Evolutionary conservation across 2,888 invertebrate genomes (phyloP), one percentile per base, ranked within the genome.

Genomic region (Pachycephus smyrnensis): DNA sequence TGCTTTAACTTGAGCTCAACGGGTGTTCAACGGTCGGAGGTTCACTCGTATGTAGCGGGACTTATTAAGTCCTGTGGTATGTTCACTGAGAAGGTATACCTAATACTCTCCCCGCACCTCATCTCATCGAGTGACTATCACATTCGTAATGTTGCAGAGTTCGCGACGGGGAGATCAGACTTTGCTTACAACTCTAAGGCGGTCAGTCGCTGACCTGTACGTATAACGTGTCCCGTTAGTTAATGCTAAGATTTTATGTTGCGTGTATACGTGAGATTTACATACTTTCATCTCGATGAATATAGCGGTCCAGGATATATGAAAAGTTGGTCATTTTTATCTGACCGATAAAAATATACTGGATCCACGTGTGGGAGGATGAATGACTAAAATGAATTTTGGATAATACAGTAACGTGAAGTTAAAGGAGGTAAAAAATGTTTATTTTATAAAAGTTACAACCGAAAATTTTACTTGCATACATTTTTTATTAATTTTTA

Each of bases 211-310:
- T 83, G 85, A 81, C 83, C 83, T 78, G 80, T 76, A 69, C 37
- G 82, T 80, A 84, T 77, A 73, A 73, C 30, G 55, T 73, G 77
- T 89, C 84, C 89, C 88, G 89, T 89, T 89, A 89, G 73, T 74
- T 37, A 73, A 73, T 81, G 81, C 78, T 75, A 37, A 68, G 12
- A 55, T 55, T 55, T 23, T 55, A 55, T 55, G 23, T 55, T 55
- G 9, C 9, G 40, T 55, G 15, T 55, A 55, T 55, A 23, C 23
- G 23, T 55, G 9, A 55, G 23, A 55, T 23, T 23, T 55, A 55
- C 55, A 55, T 9, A 55, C 2, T 23, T 23, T 55, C 23, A 55
- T 55, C 55, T 55, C 55, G 23, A 55, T 55, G 55, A 55, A 55
- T 55, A 6, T 55, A 55, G 9, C 55, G 55, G 55, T 55, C 9